phyloP scores from a whole-genome alignment of 1,140 invertebrate genomes.

The Venustaconcha ellipsiformis region DNA sequence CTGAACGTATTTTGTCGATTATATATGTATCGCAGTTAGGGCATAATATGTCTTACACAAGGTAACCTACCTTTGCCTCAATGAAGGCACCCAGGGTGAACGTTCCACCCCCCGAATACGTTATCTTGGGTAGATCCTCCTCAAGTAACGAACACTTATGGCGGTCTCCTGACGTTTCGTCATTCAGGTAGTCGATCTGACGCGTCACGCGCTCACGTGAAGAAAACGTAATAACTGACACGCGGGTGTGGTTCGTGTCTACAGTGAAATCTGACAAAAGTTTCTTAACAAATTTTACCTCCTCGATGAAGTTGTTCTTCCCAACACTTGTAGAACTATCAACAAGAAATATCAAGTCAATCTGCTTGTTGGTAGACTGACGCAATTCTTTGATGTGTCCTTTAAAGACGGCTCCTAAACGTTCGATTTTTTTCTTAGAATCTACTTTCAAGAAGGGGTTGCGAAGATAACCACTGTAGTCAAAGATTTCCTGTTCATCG shows the following conservation, averaged over 20 bases:
- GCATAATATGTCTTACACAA: too few species aligned
- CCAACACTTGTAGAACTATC: slow-evolving; percentile 80
- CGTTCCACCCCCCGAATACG: slow-evolving; percentile 78
- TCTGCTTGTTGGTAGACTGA: slow-evolving; percentile 64
- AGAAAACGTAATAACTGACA: slow-evolving; percentile 79
- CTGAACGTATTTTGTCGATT: too few species aligned
- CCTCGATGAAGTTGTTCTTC: slow-evolving; percentile 76
- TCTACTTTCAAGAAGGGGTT: too few species aligned
- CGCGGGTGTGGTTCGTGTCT: slow-evolving; percentile 75
- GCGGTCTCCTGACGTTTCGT: slow-evolving; percentile 57
- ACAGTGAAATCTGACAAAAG: slow-evolving; percentile 80
- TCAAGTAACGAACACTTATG: slow-evolving; percentile 78
- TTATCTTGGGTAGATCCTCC: slow-evolving; percentile 75
- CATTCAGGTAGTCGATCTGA: slow-evolving; percentile 76
- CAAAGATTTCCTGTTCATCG: too few species aligned
- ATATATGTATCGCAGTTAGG: too few species aligned
- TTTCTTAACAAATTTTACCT: slow-evolving; percentile 80
- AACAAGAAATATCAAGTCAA: slow-evolving; percentile 79
- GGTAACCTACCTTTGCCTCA: slow-evolving; percentile 73
- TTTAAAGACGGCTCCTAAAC: slow-evolving; percentile 73
- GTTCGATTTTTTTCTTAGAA: slow-evolving; percentile 73
- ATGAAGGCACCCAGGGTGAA: slow-evolving; percentile 78
- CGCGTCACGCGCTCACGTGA: slow-evolving; percentile 73
- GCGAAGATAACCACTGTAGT: too few species aligned
- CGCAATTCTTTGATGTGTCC: slow-evolving; percentile 69